phyloP scores from a whole-genome alignment of 2,888 invertebrate species.

The Acanthoscelides obtectus region DNA sequence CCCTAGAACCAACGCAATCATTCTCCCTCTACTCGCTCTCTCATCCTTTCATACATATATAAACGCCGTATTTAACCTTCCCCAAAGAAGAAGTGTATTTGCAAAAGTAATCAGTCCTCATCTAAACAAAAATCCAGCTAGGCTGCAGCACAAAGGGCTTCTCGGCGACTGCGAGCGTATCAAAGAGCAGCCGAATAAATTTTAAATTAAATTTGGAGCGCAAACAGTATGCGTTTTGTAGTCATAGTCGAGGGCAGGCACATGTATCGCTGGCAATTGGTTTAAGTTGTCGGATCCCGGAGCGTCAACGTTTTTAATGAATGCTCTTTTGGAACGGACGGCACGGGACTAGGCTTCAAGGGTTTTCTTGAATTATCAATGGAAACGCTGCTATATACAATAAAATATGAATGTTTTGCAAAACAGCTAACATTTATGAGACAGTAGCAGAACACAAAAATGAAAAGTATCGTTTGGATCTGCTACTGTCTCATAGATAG shows the following conservation, averaged over 20 bases:
- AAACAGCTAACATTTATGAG: too few relatives aligned
- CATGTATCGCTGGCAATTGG: constrained; percentile 41
- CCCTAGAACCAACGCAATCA: constrained; percentile 4
- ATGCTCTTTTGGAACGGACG: constrained; percentile 22
- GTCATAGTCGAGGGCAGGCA: not conserved
- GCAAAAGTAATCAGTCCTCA: constrained; percentile 43
- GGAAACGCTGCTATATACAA: not conserved
- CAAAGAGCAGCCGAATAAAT: constrained; percentile 37
- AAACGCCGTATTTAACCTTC: constrained; percentile 19
- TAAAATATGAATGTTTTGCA: too few relatives aligned
- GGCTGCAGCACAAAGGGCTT: not conserved
- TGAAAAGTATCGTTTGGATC: too few relatives aligned
- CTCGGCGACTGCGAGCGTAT: not conserved
- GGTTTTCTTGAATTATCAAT: not conserved
- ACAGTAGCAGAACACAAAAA: too few relatives aligned
- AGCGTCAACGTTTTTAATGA: constrained; percentile 39
- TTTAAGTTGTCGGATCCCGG: constrained; percentile 42
- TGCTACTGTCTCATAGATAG: too few relatives aligned
- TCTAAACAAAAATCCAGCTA: constrained; percentile 42
- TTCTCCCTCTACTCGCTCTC: constrained; percentile 8
- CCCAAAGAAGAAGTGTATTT: constrained; percentile 38
- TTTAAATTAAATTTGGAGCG: constrained; percentile 47
- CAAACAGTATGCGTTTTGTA: not conserved
- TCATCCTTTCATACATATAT: constrained; percentile 5
- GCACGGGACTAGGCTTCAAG: not conserved